Evolutionary conservation across 2,113 vertebrate species (phyloP).

Genomic region (Vicugna pacos): DNA sequence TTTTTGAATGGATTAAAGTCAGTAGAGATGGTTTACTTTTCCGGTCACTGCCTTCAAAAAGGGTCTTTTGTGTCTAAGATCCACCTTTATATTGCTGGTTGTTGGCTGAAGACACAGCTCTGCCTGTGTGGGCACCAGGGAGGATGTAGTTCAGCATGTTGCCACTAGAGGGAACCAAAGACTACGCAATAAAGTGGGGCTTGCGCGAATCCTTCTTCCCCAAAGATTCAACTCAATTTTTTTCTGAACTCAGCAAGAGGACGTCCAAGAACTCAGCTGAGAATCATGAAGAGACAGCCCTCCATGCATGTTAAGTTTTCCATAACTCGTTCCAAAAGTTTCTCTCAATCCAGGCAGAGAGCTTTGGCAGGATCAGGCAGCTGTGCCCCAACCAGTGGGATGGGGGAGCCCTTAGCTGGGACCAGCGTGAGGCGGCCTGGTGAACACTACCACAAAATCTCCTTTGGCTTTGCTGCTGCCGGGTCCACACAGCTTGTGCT

Average conservation of each 20-base stretch:
- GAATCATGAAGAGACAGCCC: neutral
- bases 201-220: neutral
- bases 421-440: fast-evolving
- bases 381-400: neutral
- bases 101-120: neutral
- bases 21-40: neutral
- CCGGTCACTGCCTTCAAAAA: neutral
- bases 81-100: neutral
- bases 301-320: neutral
- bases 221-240: neutral
- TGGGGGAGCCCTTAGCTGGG: neutral
- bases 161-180: conserved; percentile 24
- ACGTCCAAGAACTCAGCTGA: neutral
- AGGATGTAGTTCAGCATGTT: neutral
- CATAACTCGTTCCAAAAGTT: too few relatives aligned
- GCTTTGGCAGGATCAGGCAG: neutral
- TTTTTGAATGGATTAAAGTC: neutral
- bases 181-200: neutral
- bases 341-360: neutral
- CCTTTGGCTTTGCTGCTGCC: neutral
- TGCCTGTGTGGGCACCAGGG: too few relatives aligned
- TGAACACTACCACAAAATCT: fast-evolving
- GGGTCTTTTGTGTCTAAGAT: neutral
- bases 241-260: neutral
- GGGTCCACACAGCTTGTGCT: neutral